These are phyloP conservation scores for Heliconius nattereri DNA, from an alignment of 1,140 invertebrate genomes.

Conservation along the genomic window DNA sequence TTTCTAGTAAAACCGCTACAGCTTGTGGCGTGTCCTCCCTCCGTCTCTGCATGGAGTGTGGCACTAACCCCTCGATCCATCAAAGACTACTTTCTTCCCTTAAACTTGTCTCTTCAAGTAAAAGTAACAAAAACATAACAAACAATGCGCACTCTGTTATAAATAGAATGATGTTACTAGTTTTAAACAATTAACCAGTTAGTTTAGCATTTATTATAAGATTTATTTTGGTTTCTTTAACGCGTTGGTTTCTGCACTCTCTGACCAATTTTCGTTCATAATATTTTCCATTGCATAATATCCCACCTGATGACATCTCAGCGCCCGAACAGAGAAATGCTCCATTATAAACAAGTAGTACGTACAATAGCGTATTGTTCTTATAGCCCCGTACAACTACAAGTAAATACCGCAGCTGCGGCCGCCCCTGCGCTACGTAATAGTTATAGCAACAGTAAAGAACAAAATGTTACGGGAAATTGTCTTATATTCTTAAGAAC, in stretches of 20 bases:
- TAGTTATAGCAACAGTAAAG: no score
- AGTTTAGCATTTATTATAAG: no score
- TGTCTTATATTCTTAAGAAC: no score
- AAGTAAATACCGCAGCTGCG: not conserved
- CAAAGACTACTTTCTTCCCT: slow-evolving; percentile 26
- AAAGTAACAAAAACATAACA: slow-evolving; percentile 26
- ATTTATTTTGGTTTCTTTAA: no score
- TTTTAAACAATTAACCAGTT: not conserved
- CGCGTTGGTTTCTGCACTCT: no score
- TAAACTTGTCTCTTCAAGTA: slow-evolving; percentile 21
- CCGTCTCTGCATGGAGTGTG: not conserved
- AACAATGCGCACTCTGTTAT: slow-evolving; percentile 13
- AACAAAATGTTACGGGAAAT: no score
- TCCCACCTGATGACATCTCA: no score
- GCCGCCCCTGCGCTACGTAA: not conserved
- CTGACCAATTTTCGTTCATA: no score
- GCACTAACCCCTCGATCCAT: slow-evolving; percentile 24
- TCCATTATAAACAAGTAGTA: not conserved
- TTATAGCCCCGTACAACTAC: not conserved
- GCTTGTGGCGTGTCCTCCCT: not conserved
- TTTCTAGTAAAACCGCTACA: not conserved
- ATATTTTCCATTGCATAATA: no score
- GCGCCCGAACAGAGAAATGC: not conserved
- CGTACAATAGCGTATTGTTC: not conserved
- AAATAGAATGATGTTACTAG: not conserved